Evolutionary conservation across 2,113 vertebrate genomes (phyloP), one percentile per base, ranked within the genome.

Genomic region (Butorides virescens): DNA sequence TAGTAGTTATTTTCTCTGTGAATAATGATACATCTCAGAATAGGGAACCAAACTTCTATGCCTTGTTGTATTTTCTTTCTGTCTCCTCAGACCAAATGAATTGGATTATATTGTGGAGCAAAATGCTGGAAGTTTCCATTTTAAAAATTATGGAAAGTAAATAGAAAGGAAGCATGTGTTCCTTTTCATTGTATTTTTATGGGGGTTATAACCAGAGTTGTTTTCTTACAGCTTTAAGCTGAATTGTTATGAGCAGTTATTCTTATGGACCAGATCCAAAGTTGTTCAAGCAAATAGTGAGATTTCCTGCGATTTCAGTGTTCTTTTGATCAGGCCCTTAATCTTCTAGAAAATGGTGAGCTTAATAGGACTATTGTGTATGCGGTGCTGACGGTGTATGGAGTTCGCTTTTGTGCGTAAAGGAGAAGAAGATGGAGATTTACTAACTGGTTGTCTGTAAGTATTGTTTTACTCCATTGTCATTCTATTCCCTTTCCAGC

Each of bases 401-500:
- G 73, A 92, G 62, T 82, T 96, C 1, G 12, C 62, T 86, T 74
- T 91, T 85, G 36, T 92, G 74, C 49, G 79, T 93, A 55, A 80
- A 87, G 61, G 65, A 76, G 55, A 66, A 74, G 75, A 88, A 76
- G 83, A 52, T 82, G 71, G 67, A 95, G 63, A 92, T 92, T 96
- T 93, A 80, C 70, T 71, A 67, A 93, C 62, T 72, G 65, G 29
- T 39, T 77, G 56, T 86, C 74, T 52, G 7, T 75, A 81, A 73
- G 68, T 68, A 89, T 94, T 91, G 65, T 97, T 97, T 94, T 84
- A 95, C 34, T 93, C 95, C 67, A 70, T 66, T 96, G 44, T 92
- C 78, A 86, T 88, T 94, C 84, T 59, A 4, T 90, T 89, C 70
- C 82, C 34, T 92, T 93, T 77, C 85, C 89, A 95, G 88, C 44